Conservation (phyloP, 1,140 invertebrate genomes). For the Lordiphosa stackelbergi region DNA sequence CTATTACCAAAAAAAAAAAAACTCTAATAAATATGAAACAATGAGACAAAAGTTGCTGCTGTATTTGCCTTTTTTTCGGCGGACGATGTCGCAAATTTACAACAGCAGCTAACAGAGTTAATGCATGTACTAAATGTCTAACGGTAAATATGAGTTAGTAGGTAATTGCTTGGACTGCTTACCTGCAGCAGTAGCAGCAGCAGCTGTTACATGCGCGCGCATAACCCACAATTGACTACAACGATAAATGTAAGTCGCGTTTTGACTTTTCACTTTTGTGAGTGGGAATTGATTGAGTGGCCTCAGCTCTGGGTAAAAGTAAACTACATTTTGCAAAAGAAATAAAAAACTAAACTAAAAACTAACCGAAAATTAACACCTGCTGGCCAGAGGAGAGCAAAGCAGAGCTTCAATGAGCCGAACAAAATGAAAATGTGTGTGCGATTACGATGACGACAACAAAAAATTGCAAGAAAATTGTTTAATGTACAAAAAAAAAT, state of each 20-base stretch:
- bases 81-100: constrained; percentile 46
- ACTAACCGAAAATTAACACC: constrained; percentile 65
- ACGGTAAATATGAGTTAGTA: constrained; percentile 73
- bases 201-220: constrained; percentile 38
- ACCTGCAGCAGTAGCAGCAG: constrained; percentile 38
- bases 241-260: constrained; percentile 24
- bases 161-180: constrained; percentile 65
- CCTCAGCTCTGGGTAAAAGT: constrained; percentile 46
- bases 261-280: constrained; percentile 73
- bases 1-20: not conserved
- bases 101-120: constrained; percentile 46
- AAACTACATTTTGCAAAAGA: constrained; percentile 23
- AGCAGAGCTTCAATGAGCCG: constrained; percentile 31
- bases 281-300: constrained; percentile 70
- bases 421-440: constrained; percentile 57
- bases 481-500: not conserved
- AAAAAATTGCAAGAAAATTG: constrained; percentile 22
- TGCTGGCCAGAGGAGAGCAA: constrained; percentile 31
- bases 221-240: constrained; percentile 46
- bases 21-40: constrained; percentile 74
- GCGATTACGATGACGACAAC: constrained; percentile 41
- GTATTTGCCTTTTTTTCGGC: constrained; percentile 37
- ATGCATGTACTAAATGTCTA: constrained; percentile 73
- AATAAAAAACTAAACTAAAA: constrained; percentile 35
- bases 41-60: constrained; percentile 64